Base-by-base conservation (phyloP, 2,113 vertebrate genomes). In the Dasypus novemcinctus region DNA sequence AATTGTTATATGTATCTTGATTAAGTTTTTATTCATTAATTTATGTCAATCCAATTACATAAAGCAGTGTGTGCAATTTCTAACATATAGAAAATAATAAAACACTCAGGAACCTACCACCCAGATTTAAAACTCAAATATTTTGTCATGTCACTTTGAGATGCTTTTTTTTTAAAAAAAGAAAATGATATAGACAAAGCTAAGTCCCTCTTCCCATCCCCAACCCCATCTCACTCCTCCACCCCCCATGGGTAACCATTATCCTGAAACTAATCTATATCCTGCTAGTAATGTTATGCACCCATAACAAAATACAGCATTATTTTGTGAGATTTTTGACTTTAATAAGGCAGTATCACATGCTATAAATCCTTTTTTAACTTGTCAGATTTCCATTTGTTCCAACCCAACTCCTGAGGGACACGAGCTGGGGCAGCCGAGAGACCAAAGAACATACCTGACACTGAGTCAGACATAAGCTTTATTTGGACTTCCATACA, bases 51-150 rank as follows among this genome's bases (percentile, higher is more conserved):
- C n/a, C n/a, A n/a, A n/a, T n/a, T n/a, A n/a, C n/a, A n/a, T n/a
- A n/a, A n/a, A n/a, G n/a, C n/a, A n/a, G n/a, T n/a, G n/a, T n/a
- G n/a, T n/a, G n/a, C 7, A 74, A 29, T 79, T 85, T 94, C 63
- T 93, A 92, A 88, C 43, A 82, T 25, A 91, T 10, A 79, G 33
- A 38, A 94, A 96, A 88, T 74, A 31, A 93, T 46, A 92, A 93
- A 91, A 64, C 33, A 38, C 20, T 80, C 18, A 72, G 12, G 23
- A 87, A 91, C 14, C 13, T 7, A 87, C 18, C 7, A 84, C 23
- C 25, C 59, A 79, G 11, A 85, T 91, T 96, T 90, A 81, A 71
- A 3, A 61, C 20, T 49, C 1, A 49, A 54, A 69, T 41, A 81
- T 91, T 88, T 85, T 89, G 1, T 10, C n/a, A 36, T 57, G 20